Evolutionary conservation across 2,113 vertebrate genomes (phyloP), one percentile per base, ranked within the genome.

Genomic region (Prionailurus bengalensis): DNA sequence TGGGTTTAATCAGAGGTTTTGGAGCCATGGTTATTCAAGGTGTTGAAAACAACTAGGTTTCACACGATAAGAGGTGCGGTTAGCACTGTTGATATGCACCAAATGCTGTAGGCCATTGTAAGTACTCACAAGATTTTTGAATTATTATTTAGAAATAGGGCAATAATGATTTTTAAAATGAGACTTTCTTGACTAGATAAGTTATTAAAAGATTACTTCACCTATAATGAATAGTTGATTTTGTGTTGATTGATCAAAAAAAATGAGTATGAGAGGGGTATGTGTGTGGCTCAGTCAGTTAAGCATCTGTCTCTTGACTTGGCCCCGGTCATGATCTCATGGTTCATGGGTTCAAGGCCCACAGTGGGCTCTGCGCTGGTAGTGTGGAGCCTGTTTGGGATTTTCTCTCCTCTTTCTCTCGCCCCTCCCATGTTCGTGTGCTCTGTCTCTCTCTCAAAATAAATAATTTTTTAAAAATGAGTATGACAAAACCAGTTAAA

Each of bases 401-500:
- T 61, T 61, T 21, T 61, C 58, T 61, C 58, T 61, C 21, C 58
- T 61, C 58, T 61, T 61, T 23, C 58, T 61, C 21, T 61, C 21
- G 9, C 58, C 58, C 21, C 58, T 7, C 58, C 21, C 3, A 21
- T 3, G 3, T 3, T 61, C 58, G 3, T 61, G 8, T 25, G 21
- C 58, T 61, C 58, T 61, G 58, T 55, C 55, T 58, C 5, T 58
- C 55, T 25, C 21, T 61, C 58, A 61, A 61, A 61, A 23, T 61
- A 61, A 61, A 23, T 9, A 61, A 10, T 17, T 9, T 61, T 61
- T 23, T 86, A 25, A 61, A 95, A 82, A 4, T 58, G 9, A 70
- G 27, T 17, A n/a, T 91, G 8, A 51, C 6, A 90, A 84, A 42
- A 65, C 11, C n/a, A 95, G 13, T 97, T 92, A 61, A 95, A 78